Evolutionary conservation across 2,888 invertebrate species (phyloP), one percentile per base, ranked within the genome.

Genomic region (Synergus umbraculus): DNA sequence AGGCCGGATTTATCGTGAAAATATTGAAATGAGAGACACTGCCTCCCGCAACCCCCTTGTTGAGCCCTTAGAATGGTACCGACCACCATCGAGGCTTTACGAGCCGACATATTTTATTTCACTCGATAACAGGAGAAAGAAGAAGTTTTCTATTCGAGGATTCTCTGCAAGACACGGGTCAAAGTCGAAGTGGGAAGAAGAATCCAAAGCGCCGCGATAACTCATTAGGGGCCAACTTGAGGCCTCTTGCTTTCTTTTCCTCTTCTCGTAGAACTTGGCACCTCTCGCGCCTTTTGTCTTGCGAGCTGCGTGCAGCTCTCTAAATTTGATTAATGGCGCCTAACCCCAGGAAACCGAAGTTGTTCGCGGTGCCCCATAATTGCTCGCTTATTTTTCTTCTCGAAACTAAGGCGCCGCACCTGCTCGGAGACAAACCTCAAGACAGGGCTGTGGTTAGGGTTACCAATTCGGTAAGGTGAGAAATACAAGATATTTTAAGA

Each of bases 11-110:
- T 91, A 91, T 91, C 88, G 90, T 84, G 84, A 86, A 90, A 89
- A 89, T 91, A 91, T 91, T 90, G 88, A 90, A 90, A 91, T 89
- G 88, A 87, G 89, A 88, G 86, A 86, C 87, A 87, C 87, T 85
- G 85, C 37, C 80, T 76, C 64, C 29, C 22, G 44, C 18, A 9
- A 41, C 76, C 58, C 54, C 76, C 60, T 54, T n/a, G 22, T 54
- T 67, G 29, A 46, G 78, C 0, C 18, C 67, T 77, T 77, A 64
- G n/a, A 29, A 66, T 77, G 18, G 18, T 66, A 73, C 54, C 81
- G 83, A 80, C 81, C 86, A 80, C 81, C 83, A 77, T 76, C 80
- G 76, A 78, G 80, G 81, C 82, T 86, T 88, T 85, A 85, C 85
- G 87, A 87, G 85, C 84, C 81, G 86, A 85, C 82, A 81, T 86